Conservation (phyloP, 2,797 vertebrate genomes). For the Rhynchotus rufescens region DNA sequence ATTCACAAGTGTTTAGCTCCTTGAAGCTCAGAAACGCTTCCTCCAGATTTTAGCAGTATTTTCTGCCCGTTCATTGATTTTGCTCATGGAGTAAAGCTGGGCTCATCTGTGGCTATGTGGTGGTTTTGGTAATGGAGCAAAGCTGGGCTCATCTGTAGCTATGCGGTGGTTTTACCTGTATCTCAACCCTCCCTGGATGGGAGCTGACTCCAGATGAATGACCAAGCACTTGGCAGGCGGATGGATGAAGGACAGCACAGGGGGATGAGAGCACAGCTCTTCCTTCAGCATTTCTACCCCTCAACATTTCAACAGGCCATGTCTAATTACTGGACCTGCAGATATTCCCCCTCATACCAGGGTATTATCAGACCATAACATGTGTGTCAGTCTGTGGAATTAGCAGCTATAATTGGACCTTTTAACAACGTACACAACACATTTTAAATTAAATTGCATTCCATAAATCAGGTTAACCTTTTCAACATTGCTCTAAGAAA, state of each 20-base stretch:
- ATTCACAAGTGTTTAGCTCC: background rate
- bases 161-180: background rate
- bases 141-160: background rate
- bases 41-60: background rate
- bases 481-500: slow-evolving; percentile 81
- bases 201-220: background rate
- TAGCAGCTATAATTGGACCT: slow-evolving; percentile 74
- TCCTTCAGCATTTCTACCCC: background rate
- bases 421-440: slow-evolving; percentile 86
- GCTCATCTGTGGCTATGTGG: background rate
- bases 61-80: background rate
- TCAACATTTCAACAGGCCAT: slow-evolving; percentile 4
- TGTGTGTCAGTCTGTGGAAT: slow-evolving; percentile 65
- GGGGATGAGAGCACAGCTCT: background rate
- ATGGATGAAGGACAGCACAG: background rate
- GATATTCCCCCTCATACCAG: background rate
- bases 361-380: background rate
- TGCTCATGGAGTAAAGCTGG: background rate
- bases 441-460: slow-evolving; percentile 83
- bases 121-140: background rate
- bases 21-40: background rate
- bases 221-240: background rate
- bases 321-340: slow-evolving; percentile 21
- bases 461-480: slow-evolving; percentile 89
- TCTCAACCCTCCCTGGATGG: background rate